Evolutionary conservation across 2,113 vertebrate species (phyloP).

Genomic region (Podiceps cristatus): DNA sequence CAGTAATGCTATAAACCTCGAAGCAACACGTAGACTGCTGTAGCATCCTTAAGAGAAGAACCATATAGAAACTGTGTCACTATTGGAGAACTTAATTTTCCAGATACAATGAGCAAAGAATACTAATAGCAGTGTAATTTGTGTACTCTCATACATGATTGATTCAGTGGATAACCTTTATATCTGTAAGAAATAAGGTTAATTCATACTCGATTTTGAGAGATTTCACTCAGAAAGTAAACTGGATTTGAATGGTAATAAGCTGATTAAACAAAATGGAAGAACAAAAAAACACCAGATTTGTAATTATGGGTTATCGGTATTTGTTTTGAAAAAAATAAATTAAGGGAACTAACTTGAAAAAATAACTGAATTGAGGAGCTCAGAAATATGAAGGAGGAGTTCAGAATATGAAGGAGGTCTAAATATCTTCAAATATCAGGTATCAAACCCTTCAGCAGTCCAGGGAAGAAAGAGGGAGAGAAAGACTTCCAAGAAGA

Average conservation of each 20-base stretch:
- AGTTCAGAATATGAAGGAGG: background rate
- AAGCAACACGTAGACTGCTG: background rate
- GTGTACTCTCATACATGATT: background rate
- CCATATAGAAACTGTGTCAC: background rate
- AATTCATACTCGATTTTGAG: background rate
- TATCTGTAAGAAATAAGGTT: conserved; percentile 18
- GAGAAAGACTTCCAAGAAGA: background rate
- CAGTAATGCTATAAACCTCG: background rate
- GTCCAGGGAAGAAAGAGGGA: background rate
- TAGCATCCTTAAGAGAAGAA: background rate
- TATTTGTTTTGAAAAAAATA: background rate
- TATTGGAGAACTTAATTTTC: background rate
- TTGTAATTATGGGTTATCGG: background rate
- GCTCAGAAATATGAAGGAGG: background rate
- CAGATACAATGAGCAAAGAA: background rate
- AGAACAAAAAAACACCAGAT: background rate
- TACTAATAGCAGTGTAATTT: background rate
- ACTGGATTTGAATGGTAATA: conserved; percentile 34
- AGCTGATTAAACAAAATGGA: conserved; percentile 32
- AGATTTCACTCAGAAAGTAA: background rate
- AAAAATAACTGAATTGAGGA: background rate
- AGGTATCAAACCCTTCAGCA: background rate
- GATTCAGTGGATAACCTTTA: background rate
- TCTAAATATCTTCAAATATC: background rate
- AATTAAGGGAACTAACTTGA: background rate